A percentile compares a stretch with the other conserved stretches of the same genome.
Conservation (phyloP, 1,140 invertebrate species). For the Pygmarrhopalites habei region DNA sequence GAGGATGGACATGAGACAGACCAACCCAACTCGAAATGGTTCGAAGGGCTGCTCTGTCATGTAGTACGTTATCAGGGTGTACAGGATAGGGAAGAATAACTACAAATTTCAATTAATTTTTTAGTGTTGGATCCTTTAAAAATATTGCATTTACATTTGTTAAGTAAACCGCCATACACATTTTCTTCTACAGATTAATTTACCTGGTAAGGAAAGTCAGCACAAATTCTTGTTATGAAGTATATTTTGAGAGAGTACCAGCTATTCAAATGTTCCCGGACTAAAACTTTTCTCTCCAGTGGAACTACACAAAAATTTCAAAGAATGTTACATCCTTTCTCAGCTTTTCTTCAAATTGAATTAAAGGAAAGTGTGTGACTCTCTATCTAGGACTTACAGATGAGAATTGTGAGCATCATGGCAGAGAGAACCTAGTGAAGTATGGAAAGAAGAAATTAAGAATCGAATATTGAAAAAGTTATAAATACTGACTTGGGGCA, state of each 20-base stretch:
- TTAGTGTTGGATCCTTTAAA: slow-evolving; percentile 38
- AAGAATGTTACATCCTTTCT: no score
- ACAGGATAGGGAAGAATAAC: slow-evolving; percentile 80
- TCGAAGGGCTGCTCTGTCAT: slow-evolving; percentile 89
- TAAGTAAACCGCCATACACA: slow-evolving; percentile 11
- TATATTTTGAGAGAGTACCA: slow-evolving; percentile 95
- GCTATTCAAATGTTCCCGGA: slow-evolving; percentile 89
- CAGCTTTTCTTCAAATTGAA: no score
- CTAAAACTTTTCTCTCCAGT: slow-evolving; percentile 86
- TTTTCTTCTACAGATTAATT: slow-evolving; percentile 27
- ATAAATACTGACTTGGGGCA: no score
- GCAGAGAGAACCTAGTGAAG: neutral
- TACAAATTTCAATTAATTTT: slow-evolving; percentile 44
- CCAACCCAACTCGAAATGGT: slow-evolving; percentile 73
- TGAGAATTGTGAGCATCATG: slow-evolving; percentile 57
- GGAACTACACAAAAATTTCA: slow-evolving; percentile 95
- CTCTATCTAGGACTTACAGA: slow-evolving; percentile 91
- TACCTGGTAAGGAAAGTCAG: slow-evolving; percentile 92
- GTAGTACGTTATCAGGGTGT: slow-evolving; percentile 87
- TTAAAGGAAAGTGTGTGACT: no score
- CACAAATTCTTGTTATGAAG: slow-evolving; percentile 90
- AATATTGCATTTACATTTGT: neutral
- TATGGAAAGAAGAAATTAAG: neutral
- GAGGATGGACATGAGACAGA: slow-evolving; percentile 74
- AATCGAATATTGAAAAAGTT: no score